Evolutionary conservation across 2,113 vertebrate species (phyloP).

Genomic region (Aspidoscelis tigris): DNA sequence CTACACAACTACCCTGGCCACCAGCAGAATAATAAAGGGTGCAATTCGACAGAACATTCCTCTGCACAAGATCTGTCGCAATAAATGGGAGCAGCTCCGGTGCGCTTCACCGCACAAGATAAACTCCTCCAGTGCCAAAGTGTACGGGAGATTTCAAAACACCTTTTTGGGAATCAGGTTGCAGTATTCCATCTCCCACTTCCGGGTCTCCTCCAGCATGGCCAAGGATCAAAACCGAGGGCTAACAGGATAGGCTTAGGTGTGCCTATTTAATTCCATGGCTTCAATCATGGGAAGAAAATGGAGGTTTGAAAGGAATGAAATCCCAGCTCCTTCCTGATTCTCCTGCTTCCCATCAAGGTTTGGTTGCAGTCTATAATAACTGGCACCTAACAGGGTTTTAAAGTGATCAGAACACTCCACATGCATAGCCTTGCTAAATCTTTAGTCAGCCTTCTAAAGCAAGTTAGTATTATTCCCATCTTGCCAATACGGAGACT

Average conservation of each 20-base stretch:
- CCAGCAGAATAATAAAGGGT: constrained; percentile 10
- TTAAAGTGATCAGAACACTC: neutral
- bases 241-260: neutral
- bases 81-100: neutral
- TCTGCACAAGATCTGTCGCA: neutral
- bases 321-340: neutral
- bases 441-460: neutral
- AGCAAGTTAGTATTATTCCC: neutral
- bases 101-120: neutral
- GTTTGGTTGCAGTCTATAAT: neutral
- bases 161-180: neutral
- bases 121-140: neutral
- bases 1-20: constrained; percentile 27
- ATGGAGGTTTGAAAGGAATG: neutral
- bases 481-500: neutral
- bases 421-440: neutral
- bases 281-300: neutral
- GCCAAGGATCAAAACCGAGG: neutral
- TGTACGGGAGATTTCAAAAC: no score
- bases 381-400: neutral
- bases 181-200: neutral
- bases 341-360: neutral
- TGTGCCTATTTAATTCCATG: neutral
- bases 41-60: neutral
- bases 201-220: neutral